Percentiles rank a stretch among this genome's conserved stretches.
Evolutionary conservation across 2,888 invertebrate species (phyloP).

Genomic region (Diadromus collaris): DNA sequence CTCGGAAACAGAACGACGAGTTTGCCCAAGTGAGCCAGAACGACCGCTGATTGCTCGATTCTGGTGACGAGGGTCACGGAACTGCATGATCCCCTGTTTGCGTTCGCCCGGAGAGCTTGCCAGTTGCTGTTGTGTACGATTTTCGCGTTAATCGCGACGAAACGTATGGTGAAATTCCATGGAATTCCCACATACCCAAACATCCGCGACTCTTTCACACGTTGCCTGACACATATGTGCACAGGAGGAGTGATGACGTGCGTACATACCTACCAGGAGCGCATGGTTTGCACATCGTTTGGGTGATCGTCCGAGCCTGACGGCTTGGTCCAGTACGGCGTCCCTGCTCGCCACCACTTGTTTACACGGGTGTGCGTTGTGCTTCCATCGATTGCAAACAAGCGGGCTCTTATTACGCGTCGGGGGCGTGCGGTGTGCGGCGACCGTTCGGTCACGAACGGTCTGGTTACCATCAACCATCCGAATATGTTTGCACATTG

Average conservation of each 20-base stretch:
- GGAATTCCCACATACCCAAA: neutral
- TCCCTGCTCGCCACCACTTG: conserved; percentile 29
- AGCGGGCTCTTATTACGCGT: conserved; percentile 43
- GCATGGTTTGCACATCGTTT: conserved; percentile 50
- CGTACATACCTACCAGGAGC: neutral
- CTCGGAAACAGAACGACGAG: conserved; percentile 14
- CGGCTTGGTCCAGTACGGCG: conserved; percentile 23
- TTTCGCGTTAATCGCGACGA: neutral
- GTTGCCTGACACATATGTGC: conserved; percentile 4
- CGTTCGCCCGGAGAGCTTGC: neutral
- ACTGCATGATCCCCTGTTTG: conserved; percentile 22
- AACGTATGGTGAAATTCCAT: conserved; percentile 10
- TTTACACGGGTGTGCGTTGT: conserved; percentile 42
- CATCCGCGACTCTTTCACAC: neutral
- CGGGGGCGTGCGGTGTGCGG: conserved; percentile 14
- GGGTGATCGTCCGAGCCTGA: conserved; percentile 33
- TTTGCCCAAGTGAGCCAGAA: conserved; percentile 35
- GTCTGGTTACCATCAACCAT: conserved; percentile 23
- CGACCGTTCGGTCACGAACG: conserved; percentile 5
- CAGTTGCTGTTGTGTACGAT: neutral
- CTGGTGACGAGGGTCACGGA: conserved; percentile 22
- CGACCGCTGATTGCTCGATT: conserved; percentile 43
- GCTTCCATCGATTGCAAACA: conserved; percentile 44
- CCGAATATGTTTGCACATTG: conserved; percentile 45
- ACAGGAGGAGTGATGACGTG: conserved; percentile 7